Base-by-base conservation (phyloP, 2,888 invertebrate genomes). In the Pachliopta kotzebuea region DNA sequence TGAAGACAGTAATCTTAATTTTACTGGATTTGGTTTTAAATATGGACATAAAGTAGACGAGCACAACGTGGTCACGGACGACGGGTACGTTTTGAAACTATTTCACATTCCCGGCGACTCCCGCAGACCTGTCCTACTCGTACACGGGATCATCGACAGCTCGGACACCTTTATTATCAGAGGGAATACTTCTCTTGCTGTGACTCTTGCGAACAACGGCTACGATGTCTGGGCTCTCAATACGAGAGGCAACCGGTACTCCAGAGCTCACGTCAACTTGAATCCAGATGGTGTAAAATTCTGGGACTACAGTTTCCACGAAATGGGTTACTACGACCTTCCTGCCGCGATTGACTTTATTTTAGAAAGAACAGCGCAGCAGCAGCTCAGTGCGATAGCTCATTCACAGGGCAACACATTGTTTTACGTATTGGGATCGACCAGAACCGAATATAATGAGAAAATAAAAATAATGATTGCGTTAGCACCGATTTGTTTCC, bases 251-350 rank as follows among this genome's bases (percentile, higher is more conserved):
- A 94, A 92, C 71, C 87, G 85, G 4, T 94, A 94, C 74, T 90
- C 93, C 7, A 81, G 88, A 52, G 80, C 80, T 4, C 95, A 95
- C 72, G 69, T 74, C 0, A 78, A 76, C 0, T 68, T 86, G 75
- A 69, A 86, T 60, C 78, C 88, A 0, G 74, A 79, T 0, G 84
- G 92, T 50, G 59, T 71, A 1, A 62, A 76, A 17, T 93, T 83
- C 71, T 93, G 93, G 93, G 67, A 87, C 53, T 93, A 88, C 74
- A 93, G 93, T 67, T 94, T 93, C 88, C 94, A 96, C 75, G 94
- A 96, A 77, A 93, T 95, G 78, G 96, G 94, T 0, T 72, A 81
- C 20, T 92, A 92, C 72, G 96, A 96, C 77, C 70, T 96, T 0
- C 95, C 96, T 2, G 93, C 94, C 0, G 93, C 93, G 77, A 93